Evolutionary conservation across 2,888 invertebrate species (phyloP), one percentile per base, ranked within the genome.

Genomic region (Leptopilina syphax): DNA sequence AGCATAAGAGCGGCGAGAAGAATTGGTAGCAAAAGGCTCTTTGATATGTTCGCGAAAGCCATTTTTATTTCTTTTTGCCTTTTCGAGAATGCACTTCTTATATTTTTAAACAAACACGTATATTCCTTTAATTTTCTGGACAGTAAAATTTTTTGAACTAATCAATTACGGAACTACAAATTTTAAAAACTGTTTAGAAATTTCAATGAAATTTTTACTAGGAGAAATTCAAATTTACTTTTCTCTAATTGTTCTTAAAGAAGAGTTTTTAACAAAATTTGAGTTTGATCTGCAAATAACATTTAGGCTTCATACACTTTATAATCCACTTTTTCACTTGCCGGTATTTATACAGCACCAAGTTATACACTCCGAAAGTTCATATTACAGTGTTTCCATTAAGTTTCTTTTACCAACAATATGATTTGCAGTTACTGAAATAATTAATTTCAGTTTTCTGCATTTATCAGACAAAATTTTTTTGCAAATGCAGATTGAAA

Each of bases 11-110:
- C 86, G 78, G 86, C 84, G 78, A 86, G 78, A 44, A 88, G 77
- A 84, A 87, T 84, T 84, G 87, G 88, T 83, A 87, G 85, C 83
- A 86, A 86, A 81, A 85, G 80, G 79, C 85, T 89, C 80, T 77
- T 79, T 54, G 82, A 78, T 47, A 78, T 47, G 27, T 78, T 79
- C 78, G 84, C 34, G 65, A 87, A 87, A 84, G 85, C 79, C 87
- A 88, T 88, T 77, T 67, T 86, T 80, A 6, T 67, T 66, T 10
- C 50, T 18, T 70, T 54, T 13, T 57, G 54, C 54, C 34, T 73
- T 54, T 34, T 13, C 54, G 50, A 5, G 7, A 73, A 54, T 54
- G 13, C 54, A 54, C 70, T 54, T 1, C 3, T 50, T 34, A 54
- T 10, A 1, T n/a, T n/a, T 10, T 47, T 68, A 8, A 54, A 27